Base-by-base conservation (phyloP, 1,140 invertebrate genomes). In the Drosophila saltans region DNA sequence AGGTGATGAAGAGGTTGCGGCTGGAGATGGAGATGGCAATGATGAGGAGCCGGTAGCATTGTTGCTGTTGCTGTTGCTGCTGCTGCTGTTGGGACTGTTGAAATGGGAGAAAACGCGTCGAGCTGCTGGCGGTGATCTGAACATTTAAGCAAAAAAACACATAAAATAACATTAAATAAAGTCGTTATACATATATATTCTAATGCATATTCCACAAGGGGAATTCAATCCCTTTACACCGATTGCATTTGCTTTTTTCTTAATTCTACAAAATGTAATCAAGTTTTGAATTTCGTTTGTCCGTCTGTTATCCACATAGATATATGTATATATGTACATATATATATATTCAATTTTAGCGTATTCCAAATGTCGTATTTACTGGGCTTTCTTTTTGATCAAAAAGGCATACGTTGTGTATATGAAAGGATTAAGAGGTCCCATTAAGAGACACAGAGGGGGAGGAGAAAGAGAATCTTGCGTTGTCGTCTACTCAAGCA, bases 81-180 rank as follows among this genome's bases (percentile, higher is more conserved):
- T 4, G 28, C 33, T 36, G 33, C 33, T 36, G 6, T 36, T 36
- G 28, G 28, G 28, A 48, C 21, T 48, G 45, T 3, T 48, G 16
- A 9, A 48, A 21, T 48, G 45, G 1, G 75, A 64, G 48, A 91
- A 72, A 30, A 86, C 69, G n/a, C 89, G 91, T 5, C 91, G 88
- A 66, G 91, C 78, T 70, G 91, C 72, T n/a, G 91, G 82, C 40
- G 91, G 91, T 85, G 91, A 92, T 28, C 91, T 92, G 76, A 0
- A n/a, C n/a, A 16, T 28, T 2, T 16, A 33, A 58, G n/a, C 4
- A 6, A 8, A 30, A 30, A 8, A 30, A 30, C 7, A 28, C n/a
- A 39, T 24, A 21, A 43, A 30, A 33, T 30, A 16, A 30, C n/a
- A 11, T 30, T 30, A 30, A 30, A 3, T 30, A 30, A 30, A 30